phyloP scores from a whole-genome alignment of 2,888 invertebrate species.

The Diachrysia chrysitis region DNA sequence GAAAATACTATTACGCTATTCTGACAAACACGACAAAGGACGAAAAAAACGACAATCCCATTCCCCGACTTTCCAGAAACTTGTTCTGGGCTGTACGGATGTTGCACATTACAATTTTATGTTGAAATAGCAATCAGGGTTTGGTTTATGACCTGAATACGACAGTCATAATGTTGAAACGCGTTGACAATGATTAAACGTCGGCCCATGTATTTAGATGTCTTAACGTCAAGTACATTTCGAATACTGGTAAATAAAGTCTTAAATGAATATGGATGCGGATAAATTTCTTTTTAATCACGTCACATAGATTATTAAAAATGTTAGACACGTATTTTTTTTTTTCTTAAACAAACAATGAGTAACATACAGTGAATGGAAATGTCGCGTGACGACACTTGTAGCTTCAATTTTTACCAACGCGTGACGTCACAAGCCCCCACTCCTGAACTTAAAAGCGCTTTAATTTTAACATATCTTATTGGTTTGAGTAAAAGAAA shows the following conservation, averaged over 20 bases:
- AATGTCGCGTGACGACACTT: no score
- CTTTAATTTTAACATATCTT: no score
- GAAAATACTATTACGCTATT: conserved; percentile 20
- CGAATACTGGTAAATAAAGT: background rate
- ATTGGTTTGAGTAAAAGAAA: no score
- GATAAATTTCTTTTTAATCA: no score
- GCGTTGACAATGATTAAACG: conserved; percentile 32
- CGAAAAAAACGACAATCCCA: conserved; percentile 11
- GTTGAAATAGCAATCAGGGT: conserved; percentile 49
- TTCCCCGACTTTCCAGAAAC: conserved; percentile 21
- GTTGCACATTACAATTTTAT: conserved; percentile 43
- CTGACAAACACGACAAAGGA: no score
- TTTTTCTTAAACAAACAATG: no score
- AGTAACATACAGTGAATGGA: no score
- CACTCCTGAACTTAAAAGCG: no score
- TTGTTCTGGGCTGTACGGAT: conserved; percentile 19
- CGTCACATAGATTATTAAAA: no score
- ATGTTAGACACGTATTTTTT: no score
- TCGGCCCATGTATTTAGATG: conserved; percentile 2
- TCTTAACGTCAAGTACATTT: background rate
- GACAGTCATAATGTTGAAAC: conserved; percentile 22
- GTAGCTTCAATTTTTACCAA: no score
- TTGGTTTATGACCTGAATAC: conserved; percentile 48
- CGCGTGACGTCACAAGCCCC: no score
- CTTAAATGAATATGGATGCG: background rate